phyloP scores from a whole-genome alignment of 2,888 invertebrate species.

The Chaetoderma sp. region DNA sequence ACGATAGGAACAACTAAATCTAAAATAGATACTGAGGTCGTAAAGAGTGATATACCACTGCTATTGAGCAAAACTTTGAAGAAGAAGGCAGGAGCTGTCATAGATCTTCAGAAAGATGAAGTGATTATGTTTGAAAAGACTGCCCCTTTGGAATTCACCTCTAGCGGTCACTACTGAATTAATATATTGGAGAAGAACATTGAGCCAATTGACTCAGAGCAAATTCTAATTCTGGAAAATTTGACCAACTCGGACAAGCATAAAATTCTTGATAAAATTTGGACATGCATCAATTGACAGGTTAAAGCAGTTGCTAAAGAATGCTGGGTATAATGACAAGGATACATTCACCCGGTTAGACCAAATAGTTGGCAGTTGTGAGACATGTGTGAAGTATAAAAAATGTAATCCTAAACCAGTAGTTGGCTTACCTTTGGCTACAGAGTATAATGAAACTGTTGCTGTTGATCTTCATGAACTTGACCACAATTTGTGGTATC shows the following conservation, averaged over 20 bases:
- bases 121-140: constrained; percentile 17
- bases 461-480: background rate
- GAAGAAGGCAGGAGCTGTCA: constrained; percentile 13
- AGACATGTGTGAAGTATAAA: background rate
- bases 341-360: background rate
- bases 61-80: constrained; percentile 22
- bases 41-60: constrained; percentile 17
- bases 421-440: background rate
- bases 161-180: constrained; percentile 31
- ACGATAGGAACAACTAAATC: constrained; percentile 12
- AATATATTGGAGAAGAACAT: no score
- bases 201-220: no score
- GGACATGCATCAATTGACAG: background rate
- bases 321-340: background rate
- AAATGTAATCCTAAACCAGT: background rate
- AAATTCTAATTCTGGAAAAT: no score
- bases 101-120: constrained; percentile 11
- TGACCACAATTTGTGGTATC: background rate
- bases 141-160: constrained; percentile 19
- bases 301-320: background rate
- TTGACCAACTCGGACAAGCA: no score
- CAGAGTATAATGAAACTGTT: background rate
- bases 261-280: no score
- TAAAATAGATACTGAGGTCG: constrained; percentile 21
- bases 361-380: background rate